Base-by-base conservation (phyloP, 2,888 invertebrate genomes). In the Polydesmus complanatus region DNA sequence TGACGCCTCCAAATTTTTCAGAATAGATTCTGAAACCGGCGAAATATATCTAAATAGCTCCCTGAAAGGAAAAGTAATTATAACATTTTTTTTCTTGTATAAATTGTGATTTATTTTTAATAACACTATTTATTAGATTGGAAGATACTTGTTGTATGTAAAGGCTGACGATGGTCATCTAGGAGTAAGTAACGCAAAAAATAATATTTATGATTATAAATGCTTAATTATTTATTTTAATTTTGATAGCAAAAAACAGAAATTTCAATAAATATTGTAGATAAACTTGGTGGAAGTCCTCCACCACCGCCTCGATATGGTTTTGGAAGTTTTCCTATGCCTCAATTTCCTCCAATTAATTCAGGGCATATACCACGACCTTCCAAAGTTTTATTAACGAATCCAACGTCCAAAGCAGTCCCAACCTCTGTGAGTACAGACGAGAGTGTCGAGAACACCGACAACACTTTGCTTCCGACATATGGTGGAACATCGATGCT, bases 41-140 rank as follows among this genome's bases (percentile, higher is more conserved):
- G 82, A 82, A 3, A 85, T 91, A 58, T 84, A 81, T 68, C 80
- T 90, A 56, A 89, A 88, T 69, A 84, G 88, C 69, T 84, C 87
- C 0, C 78, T 91, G 37, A 73, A 74, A 68, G 86, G 85, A 70
- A 80, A 84, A 78, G 90, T 90, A 77, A 80, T 55, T 2, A 2
- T 5, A 3, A 19, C 23, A 27, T 2, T 11, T 57, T 48, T 19
- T 27, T 14, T 58, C 11, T 52, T 21, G 5, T 11, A 21, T 14
- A 21, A 22, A 19, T 11, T 11, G n/a, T n/a, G n/a, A n/a, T n/a
- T n/a, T n/a, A n/a, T n/a, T n/a, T n/a, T n/a, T n/a, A 2, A 3
- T 8, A 52, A 26, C 26, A 23, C n/a, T 54, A 14, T 54, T n/a
- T 54, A 25, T 26, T 22, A 85, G 85, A 83, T 78, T 61, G 84